phyloP scores from a whole-genome alignment of 1,140 invertebrate species.

The Euglossa dilemma region DNA sequence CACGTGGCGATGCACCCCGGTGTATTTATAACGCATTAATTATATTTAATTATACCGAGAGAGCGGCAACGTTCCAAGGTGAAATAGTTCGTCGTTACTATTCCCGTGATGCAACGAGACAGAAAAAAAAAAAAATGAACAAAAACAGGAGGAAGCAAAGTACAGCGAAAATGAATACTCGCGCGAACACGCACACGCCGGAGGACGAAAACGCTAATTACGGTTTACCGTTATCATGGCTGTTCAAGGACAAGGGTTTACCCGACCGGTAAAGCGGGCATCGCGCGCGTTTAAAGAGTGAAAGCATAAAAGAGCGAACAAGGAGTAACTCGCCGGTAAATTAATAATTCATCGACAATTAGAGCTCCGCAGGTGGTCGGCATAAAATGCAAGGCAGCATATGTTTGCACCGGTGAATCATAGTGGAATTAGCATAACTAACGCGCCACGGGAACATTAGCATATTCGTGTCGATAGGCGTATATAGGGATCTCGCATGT shows the following conservation, averaged over 20 bases:
- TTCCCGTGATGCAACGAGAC: not conserved
- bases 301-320: conserved; percentile 36
- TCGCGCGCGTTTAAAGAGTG: conserved; percentile 9
- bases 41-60: no score
- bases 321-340: conserved; percentile 49
- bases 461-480: conserved; percentile 74
- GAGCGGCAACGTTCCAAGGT: no score
- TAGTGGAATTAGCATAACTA: conserved; percentile 79
- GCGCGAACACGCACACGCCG: not conserved
- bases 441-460: conserved; percentile 74
- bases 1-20: not conserved
- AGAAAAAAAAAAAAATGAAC: not conserved
- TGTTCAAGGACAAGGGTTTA: not conserved
- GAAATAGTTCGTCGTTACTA: not conserved
- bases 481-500: conserved; percentile 67
- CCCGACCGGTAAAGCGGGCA: not conserved
- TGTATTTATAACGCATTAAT: not conserved
- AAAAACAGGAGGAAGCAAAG: no score
- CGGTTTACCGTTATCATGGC: not conserved
- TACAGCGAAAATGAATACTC: not conserved
- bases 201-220: not conserved
- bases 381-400: conserved; percentile 75
- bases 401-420: conserved; percentile 80
- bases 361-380: conserved; percentile 77
- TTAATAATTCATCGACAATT: conserved; percentile 78